These are phyloP conservation scores for Pristiophorus japonicus DNA, from an alignment of 2,113 vertebrate species.

Conservation along the genomic window DNA sequence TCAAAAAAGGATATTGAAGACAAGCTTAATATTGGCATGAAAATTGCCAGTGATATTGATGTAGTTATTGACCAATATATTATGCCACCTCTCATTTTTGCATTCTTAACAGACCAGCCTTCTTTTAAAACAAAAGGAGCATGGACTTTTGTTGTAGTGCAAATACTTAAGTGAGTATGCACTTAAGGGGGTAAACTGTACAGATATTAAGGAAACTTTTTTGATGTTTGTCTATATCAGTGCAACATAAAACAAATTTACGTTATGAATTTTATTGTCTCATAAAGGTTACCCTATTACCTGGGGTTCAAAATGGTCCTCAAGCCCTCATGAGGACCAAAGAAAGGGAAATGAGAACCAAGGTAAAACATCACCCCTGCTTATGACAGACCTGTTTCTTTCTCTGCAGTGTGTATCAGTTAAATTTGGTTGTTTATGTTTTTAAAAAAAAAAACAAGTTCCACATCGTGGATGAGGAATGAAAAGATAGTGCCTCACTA, in stretches of 20 bases:
- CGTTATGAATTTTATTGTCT: conserved; percentile 36
- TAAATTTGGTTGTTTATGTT: conserved; percentile 18
- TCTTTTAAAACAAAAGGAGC: background rate
- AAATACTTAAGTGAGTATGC: background rate
- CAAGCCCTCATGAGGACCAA: conserved; percentile 34
- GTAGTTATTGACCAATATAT: background rate
- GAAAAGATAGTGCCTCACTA: background rate
- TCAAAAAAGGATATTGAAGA: background rate
- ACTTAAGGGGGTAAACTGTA: conserved; percentile 4
- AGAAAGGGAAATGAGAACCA: conserved; percentile 37
- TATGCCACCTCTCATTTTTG: background rate
- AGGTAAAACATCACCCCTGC: conserved; percentile 37
- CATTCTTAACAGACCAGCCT: background rate
- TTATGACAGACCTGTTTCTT: conserved; percentile 33
- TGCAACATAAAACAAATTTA: conserved; percentile 37
- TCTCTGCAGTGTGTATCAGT: conserved; percentile 30
- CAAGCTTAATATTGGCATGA: background rate
- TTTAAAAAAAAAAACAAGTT: background rate
- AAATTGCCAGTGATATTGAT: background rate
- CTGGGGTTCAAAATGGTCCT: conserved; percentile 38
- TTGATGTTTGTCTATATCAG: conserved; percentile 23
- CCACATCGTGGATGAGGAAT: background rate
- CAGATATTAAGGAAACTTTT: conserved; percentile 32
- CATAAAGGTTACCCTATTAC: conserved; percentile 38
- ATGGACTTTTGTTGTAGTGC: background rate